Conservation (phyloP, 2,888 invertebrate genomes). For the Calameuta pallipes region DNA sequence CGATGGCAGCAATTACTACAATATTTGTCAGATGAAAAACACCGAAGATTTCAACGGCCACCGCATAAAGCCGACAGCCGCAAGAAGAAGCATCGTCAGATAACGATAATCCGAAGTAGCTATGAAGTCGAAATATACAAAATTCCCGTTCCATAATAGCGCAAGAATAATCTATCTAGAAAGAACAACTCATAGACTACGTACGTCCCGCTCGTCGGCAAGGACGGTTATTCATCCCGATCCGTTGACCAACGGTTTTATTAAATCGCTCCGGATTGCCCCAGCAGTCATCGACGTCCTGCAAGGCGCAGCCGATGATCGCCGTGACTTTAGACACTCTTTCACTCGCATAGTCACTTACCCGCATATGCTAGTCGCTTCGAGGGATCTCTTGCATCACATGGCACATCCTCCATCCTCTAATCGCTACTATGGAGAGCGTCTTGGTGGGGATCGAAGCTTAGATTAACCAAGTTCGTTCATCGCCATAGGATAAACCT, state of each 20-base stretch:
- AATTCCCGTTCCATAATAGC: not conserved
- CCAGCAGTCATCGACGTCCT: constrained; percentile 31
- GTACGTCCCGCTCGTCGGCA: constrained; percentile 40
- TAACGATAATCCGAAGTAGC: not conserved
- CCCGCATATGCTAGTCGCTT: not conserved
- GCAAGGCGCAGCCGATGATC: constrained; percentile 15
- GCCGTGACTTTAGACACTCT: constrained; percentile 4
- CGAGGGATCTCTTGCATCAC: constrained; percentile 17
- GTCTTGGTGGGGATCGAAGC: not conserved
- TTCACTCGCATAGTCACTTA: constrained; percentile 12
- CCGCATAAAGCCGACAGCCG: not conserved
- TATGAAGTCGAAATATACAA: not conserved
- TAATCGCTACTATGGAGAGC: not conserved
- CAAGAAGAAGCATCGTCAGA: not conserved
- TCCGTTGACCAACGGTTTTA: constrained; percentile 47
- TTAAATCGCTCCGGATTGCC: constrained; percentile 42
- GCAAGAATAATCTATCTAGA: not conserved
- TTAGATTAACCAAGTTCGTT: not conserved
- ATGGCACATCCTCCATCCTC: constrained; percentile 1
- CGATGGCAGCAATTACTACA: not conserved
- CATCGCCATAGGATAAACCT: not conserved
- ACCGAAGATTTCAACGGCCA: not conserved
- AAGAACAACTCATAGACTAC: constrained; percentile 26
- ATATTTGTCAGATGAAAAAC: not conserved
- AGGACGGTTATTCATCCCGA: constrained; percentile 48